Conservation (phyloP, 2,797 vertebrate genomes). For the Apogon talboti region DNA sequence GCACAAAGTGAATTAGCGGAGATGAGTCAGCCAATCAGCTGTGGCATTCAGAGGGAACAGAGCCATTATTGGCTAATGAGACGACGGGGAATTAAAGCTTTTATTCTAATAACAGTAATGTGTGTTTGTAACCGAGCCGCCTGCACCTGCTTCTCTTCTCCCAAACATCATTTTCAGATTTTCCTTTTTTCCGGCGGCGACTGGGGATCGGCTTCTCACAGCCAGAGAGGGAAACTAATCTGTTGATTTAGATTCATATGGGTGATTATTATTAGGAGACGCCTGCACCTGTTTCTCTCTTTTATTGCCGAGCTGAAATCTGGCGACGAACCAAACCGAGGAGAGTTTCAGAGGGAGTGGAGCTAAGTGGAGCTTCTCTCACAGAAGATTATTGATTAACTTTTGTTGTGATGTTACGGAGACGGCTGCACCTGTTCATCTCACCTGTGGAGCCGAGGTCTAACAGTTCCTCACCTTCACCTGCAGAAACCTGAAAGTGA, state of each 20-base stretch:
- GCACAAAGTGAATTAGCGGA: slow-evolving; percentile 71
- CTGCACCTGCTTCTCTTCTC: slow-evolving; percentile 68
- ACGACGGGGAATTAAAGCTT: slow-evolving; percentile 68
- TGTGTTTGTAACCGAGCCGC: slow-evolving; percentile 62
- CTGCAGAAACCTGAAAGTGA: background rate
- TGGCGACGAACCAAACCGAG: slow-evolving; percentile 29
- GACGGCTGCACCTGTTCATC: slow-evolving; percentile 29
- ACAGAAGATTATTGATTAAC: slow-evolving; percentile 15
- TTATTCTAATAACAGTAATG: slow-evolving; percentile 69
- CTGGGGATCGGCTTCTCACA: slow-evolving; percentile 15
- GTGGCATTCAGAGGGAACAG: slow-evolving; percentile 58
- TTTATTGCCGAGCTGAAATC: slow-evolving; percentile 2
- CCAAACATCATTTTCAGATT: slow-evolving; percentile 36
- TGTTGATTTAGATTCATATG: slow-evolving; percentile 54
- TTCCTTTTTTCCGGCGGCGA: slow-evolving; percentile 3
- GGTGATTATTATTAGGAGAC: slow-evolving; percentile 47
- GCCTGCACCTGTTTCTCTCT: slow-evolving; percentile 61
- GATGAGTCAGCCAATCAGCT: slow-evolving; percentile 74
- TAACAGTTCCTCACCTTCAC: background rate
- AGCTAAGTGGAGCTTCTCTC: background rate
- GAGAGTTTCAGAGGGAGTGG: background rate
- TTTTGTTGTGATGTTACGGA: background rate
- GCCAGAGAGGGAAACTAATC: slow-evolving; percentile 53
- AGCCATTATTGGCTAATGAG: slow-evolving; percentile 75
- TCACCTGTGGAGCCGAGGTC: slow-evolving; percentile 24